Evolutionary conservation across 2,797 vertebrate genomes (phyloP), one percentile per base, ranked within the genome.

Genomic region (Brachymystax lenok): DNA sequence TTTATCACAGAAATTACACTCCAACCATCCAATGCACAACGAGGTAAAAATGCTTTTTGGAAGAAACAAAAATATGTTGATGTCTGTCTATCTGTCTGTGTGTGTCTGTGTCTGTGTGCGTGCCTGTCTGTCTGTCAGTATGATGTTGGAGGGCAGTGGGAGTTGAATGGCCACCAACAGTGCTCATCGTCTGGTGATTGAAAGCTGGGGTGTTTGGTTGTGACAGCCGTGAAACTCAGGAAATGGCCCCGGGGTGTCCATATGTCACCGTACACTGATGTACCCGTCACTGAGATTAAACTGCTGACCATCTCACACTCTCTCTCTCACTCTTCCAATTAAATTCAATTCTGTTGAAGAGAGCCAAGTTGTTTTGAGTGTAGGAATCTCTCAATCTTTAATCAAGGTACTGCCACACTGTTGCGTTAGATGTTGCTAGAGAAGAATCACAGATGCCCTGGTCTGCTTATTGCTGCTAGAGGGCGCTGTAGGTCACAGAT

Each of bases 131-230:
- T 46, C 2, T 10, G 8, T 46, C 40, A 10, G 40, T 46, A 10
- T 46, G 40, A 8, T 46, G 40, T 66, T 7, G n/a, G 54, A 59
- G 19, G 19, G 54, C 19, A n/a, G 19, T 8, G 10, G 10, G 21
- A 1, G 59, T 63, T 63, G 59, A 24, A 24, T 12, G 24, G 24
- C n/a, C 67, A 76, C 75, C 73, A 70, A 77, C 73, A 46, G 12
- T 59, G 50, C 73, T 78, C 73, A 78, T 21, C 51, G 33, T 51
- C 64, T 33, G n/a, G 33, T 74, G 73, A 82, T 50, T 79, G 80
- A 84, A 75, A 79, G 77, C 35, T n/a, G 8, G 27, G 33, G 21
- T 71, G 75, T 71, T 73, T 76, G 14, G 72, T 40, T 33, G 7
- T 71, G 75, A 81, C n/a, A n/a, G 56, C 2, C 27, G 56, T 66